Conservation (phyloP, 2,113 vertebrate genomes). For the Phyllostomus discolor region DNA sequence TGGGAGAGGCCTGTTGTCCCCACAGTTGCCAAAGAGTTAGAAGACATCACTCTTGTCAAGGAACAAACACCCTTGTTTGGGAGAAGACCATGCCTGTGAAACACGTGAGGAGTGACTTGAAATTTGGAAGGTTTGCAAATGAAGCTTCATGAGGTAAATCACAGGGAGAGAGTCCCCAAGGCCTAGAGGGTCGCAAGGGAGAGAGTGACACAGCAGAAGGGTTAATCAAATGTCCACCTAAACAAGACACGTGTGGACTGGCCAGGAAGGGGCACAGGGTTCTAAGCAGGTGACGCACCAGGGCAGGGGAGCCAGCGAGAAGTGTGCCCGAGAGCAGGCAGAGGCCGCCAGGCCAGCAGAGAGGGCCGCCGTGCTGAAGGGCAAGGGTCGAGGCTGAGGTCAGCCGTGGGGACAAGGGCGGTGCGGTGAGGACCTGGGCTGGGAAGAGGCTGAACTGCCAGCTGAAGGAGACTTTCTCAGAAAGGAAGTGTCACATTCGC, state of each 20-base stretch:
- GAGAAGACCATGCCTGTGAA: not conserved
- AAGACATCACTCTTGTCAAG: not conserved
- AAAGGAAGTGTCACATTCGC: not conserved
- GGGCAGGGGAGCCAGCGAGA: not conserved
- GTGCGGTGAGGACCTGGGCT: not conserved
- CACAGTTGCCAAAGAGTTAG: not conserved
- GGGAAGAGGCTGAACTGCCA: not conserved
- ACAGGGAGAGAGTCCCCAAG: not conserved
- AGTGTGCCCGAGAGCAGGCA: not conserved
- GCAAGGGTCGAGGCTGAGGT: not conserved
- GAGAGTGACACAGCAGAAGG: accelerated
- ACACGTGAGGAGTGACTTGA: not conserved
- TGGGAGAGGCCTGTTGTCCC: not conserved
- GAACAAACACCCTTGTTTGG: not conserved
- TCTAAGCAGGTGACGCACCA: accelerated
- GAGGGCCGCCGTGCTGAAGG: not conserved
- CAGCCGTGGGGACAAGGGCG: not conserved
- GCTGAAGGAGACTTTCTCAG: not conserved
- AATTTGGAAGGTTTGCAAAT: not conserved
- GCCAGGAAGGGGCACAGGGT: not conserved
- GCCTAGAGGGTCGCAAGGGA: not conserved
- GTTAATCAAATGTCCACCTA: accelerated
- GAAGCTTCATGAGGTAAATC: not conserved
- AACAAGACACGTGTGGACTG: not conserved
- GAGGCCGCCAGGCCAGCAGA: not conserved